Base-by-base conservation (phyloP, 2,888 invertebrate genomes). In the Chloroclystis v-ata region DNA sequence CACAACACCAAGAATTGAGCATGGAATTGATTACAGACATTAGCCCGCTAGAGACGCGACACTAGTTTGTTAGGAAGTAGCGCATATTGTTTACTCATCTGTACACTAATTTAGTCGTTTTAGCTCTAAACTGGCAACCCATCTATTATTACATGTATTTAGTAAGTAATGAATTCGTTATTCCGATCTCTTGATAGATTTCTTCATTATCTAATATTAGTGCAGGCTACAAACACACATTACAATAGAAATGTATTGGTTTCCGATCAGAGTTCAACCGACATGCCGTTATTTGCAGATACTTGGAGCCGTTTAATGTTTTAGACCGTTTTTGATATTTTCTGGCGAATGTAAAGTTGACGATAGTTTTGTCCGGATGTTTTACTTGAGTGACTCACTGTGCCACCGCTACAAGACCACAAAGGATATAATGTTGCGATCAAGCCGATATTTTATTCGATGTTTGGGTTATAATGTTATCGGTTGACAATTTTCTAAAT, bases 211-310 rank as follows among this genome's bases (percentile, higher is more conserved):
- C 69, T 76, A 74, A 69, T 82, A 82, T 83, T 78, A 81, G 67
- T 58, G 82, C 86, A 85, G 85, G 85, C 86, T 84, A 81, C 72
- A 75, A 66, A 82, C 86, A 86, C 84, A 85, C 75, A 82, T 86
- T 85, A 86, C 86, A 87, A 86, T 87, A 87, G 85, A 72, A 77
- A 80, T 72, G 73, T 82, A 85, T 86, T 86, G 72, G 78, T 82
- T 87, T 87, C 73, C 80, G 79, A 83, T 74, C 81, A 81, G 72
- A 78, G 74, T 76, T 78, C 75, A 79, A 84, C 78, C 78, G 82
- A 86, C 78, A 81, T 82, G 78, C 86, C 85, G 85, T 82, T 69
- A 80, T 81, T 82, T 75, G 78, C 86, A 83, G 80, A 85, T 81
- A 85, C 82, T 81, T 76, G 79, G 82, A 84, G 80, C 82, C 85